Conservation (phyloP, 1,140 invertebrate genomes). For the Ditylenchus dipsaci region DNA sequence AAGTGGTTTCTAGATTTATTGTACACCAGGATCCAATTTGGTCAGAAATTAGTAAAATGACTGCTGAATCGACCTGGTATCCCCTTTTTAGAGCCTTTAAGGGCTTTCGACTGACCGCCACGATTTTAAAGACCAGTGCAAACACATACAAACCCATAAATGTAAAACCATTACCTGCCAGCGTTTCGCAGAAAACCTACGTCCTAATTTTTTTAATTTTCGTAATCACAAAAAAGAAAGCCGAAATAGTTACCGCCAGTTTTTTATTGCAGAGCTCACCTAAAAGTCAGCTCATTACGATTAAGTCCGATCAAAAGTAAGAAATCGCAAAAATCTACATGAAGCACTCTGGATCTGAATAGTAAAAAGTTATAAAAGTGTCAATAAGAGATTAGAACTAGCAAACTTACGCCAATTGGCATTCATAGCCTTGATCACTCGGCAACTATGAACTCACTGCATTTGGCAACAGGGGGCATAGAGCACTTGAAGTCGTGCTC, state of each 20-base stretch:
- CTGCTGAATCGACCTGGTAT: no score
- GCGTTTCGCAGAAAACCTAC: slow-evolving; percentile 71
- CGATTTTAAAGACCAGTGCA: no score
- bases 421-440: slow-evolving; percentile 99
- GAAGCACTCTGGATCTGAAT: slow-evolving; percentile 80
- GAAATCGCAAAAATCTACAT: slow-evolving; percentile 62
- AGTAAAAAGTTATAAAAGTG: no score
- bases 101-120: no score
- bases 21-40: no score
- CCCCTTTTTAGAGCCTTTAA: no score
- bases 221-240: no score
- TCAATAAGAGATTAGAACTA: no score
- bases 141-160: no score
- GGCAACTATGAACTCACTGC: slow-evolving; percentile 68
- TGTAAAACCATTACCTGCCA: slow-evolving; percentile 52
- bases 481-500: slow-evolving; percentile 88
- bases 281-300: background rate
- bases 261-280: slow-evolving; percentile 78
- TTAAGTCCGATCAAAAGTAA: no score
- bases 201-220: slow-evolving; percentile 63
- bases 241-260: slow-evolving; percentile 65
- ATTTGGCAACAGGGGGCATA: slow-evolving; percentile 84
- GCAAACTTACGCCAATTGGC: slow-evolving; percentile 74
- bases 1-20: no score
- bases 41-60: no score